A percentile compares a stretch with the other conserved stretches of the same genome.
phyloP scores from a whole-genome alignment of 2,113 vertebrate species.

The Rostratula benghalensis region DNA sequence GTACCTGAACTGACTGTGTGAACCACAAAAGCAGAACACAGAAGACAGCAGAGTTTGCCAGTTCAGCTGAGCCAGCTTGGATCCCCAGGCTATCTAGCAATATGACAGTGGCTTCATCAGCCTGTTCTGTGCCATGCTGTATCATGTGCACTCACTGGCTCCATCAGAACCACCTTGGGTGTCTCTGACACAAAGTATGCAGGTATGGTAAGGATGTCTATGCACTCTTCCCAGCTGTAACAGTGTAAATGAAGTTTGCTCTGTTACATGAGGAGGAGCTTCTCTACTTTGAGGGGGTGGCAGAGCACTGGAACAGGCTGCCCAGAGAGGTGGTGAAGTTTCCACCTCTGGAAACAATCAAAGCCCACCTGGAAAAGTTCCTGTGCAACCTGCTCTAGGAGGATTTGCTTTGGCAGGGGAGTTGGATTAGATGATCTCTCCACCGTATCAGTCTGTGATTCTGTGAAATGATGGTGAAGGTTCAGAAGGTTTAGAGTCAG shows the following conservation, averaged over 20 bases:
- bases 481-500: not conserved
- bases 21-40: not conserved
- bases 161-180: not conserved
- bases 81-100: not conserved
- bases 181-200: not conserved
- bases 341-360: too few relatives aligned
- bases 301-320: too few relatives aligned
- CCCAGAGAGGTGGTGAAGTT: too few relatives aligned
- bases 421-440: too few relatives aligned
- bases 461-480: not conserved
- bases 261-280: too few relatives aligned
- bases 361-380: too few relatives aligned
- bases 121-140: not conserved
- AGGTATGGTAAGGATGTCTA: not conserved
- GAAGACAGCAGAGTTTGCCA: not conserved
- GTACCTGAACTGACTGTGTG: not conserved
- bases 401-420: too few relatives aligned
- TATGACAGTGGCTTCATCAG: not conserved
- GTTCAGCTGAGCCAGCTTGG: not conserved
- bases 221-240: not conserved
- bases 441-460: too few relatives aligned
- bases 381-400: too few relatives aligned
- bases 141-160: not conserved
- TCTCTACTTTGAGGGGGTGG: too few relatives aligned
- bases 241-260: not conserved